These are phyloP conservation scores for Mareca strepera DNA, from an alignment of 2,797 vertebrate species.

Conservation along the genomic window DNA sequence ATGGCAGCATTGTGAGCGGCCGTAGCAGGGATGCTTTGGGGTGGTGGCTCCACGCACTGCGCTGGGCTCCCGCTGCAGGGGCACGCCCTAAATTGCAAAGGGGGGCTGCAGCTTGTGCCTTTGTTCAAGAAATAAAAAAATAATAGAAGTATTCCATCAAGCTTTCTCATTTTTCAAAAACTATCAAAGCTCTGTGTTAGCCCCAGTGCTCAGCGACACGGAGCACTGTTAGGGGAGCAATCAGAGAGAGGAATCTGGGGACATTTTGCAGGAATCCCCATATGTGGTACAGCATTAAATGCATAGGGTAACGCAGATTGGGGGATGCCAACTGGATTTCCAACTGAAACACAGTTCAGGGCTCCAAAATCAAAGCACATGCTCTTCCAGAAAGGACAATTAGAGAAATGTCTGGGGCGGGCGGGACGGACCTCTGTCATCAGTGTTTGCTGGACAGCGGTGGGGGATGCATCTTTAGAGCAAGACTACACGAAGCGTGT, in stretches of 20 bases:
- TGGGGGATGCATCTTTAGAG: neutral
- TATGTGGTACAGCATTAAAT: neutral
- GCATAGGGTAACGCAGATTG: neutral
- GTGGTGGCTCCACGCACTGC: neutral
- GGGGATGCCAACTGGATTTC: too few species aligned
- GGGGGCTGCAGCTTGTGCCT: neutral
- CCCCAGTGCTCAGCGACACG: neutral
- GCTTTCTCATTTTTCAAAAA: neutral
- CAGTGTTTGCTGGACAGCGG: neutral
- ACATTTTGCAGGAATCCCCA: neutral
- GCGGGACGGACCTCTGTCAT: neutral
- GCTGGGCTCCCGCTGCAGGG: neutral
- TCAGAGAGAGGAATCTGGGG: neutral
- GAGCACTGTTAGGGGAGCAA: neutral
- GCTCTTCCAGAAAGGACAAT: neutral
- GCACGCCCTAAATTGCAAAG: neutral
- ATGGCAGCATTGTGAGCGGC: neutral
- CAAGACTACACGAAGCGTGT: accelerated
- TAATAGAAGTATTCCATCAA: neutral
- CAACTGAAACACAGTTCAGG: neutral
- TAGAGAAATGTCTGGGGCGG: too few species aligned
- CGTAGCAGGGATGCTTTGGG: accelerated
- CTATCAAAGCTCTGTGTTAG: neutral
- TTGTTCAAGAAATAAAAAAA: neutral
- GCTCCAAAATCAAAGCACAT: neutral